phyloP scores from a whole-genome alignment of 2,888 invertebrate species.

The Odontomyia ornata region DNA sequence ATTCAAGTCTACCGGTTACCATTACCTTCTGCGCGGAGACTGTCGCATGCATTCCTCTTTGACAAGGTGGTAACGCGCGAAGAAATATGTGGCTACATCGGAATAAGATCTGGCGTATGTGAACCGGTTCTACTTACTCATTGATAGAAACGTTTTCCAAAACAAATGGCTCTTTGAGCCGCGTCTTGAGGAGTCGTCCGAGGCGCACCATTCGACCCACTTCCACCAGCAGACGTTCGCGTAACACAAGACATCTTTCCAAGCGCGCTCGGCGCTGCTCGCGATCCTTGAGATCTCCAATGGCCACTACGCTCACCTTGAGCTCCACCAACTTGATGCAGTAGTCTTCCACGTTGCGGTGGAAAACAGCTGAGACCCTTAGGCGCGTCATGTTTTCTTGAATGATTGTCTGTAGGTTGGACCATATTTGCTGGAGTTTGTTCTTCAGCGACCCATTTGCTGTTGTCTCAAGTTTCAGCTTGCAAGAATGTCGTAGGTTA shows the following conservation, averaged over 20 bases:
- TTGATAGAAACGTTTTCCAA: constrained; percentile 56
- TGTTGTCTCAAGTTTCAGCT: constrained; percentile 70
- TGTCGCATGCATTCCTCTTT: background rate
- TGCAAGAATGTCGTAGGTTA: constrained; percentile 76
- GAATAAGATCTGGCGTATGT: background rate
- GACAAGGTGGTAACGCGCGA: background rate
- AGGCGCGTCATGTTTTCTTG: constrained; percentile 81
- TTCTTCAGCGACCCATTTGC: constrained; percentile 68
- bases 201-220: constrained; percentile 77
- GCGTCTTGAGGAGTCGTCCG: constrained; percentile 72
- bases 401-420: constrained; percentile 72
- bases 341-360: constrained; percentile 74
- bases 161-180: constrained; percentile 72
- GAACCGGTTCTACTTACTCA: constrained; percentile 45
- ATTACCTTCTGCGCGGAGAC: background rate
- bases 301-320: constrained; percentile 67
- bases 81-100: background rate
- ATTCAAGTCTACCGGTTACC: background rate
- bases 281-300: constrained; percentile 63
- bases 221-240: constrained; percentile 74
- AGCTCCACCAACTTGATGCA: constrained; percentile 71
- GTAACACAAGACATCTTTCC: constrained; percentile 68
- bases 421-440: constrained; percentile 74
- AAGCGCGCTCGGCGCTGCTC: constrained; percentile 64
- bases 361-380: constrained; percentile 79